Conservation (phyloP, 1,140 invertebrate genomes). For the Caenorhabditis latens region DNA sequence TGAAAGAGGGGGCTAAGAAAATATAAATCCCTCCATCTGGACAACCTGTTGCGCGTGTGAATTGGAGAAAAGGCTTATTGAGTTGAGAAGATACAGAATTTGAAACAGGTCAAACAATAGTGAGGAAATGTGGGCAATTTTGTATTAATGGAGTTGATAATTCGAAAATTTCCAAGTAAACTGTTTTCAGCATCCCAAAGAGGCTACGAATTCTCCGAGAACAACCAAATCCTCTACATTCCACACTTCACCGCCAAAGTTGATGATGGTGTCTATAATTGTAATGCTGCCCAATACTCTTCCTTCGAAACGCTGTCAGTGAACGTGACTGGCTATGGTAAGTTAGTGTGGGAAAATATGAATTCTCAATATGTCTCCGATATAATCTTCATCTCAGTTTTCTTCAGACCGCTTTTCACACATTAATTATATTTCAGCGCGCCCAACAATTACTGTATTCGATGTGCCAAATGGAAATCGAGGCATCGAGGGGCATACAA, state of each 20-base stretch:
- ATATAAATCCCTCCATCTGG: constrained; percentile 19
- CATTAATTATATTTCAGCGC: constrained; percentile 61
- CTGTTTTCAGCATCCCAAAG: constrained; percentile 64
- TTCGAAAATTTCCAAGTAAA: no score
- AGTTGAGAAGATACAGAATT: neutral
- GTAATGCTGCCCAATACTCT: constrained; percentile 66
- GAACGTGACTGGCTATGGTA: constrained; percentile 67
- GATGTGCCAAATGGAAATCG: constrained; percentile 59
- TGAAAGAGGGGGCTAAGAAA: neutral
- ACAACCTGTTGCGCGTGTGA: constrained; percentile 31
- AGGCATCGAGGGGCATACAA: constrained; percentile 63
- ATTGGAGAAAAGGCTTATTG: neutral
- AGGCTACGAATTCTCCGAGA: constrained; percentile 65
- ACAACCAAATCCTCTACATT: constrained; percentile 65
- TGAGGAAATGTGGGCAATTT: no score
- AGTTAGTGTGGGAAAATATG: constrained; percentile 19
- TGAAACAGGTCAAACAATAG: no score
- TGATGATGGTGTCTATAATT: constrained; percentile 67
- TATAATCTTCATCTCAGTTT: neutral
- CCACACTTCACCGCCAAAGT: constrained; percentile 63
- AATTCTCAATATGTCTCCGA: neutral
- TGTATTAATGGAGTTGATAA: no score
- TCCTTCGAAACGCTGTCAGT: constrained; percentile 66
- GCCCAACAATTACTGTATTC: constrained; percentile 66
- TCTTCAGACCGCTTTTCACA: constrained; percentile 1